A percentile compares a stretch with the other conserved stretches of the same genome.
Conservation (phyloP, 2,888 invertebrate genomes). For the Agrotis ipsilon region DNA sequence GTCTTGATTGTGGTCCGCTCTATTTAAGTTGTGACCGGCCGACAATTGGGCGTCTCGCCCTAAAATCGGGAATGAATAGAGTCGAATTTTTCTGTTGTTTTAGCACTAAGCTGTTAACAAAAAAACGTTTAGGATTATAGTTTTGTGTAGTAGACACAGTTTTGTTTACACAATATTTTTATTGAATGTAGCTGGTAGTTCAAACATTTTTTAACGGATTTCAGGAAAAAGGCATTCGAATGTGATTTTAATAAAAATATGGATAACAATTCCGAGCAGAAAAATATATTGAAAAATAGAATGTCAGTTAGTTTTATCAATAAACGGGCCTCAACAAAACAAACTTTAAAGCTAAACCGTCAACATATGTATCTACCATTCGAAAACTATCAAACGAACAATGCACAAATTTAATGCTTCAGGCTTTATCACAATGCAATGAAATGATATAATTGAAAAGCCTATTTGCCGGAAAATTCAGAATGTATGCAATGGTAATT, state of each 20-base stretch:
- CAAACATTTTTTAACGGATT: too few relatives aligned
- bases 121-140: background rate
- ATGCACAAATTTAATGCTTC: slow-evolving; percentile 48
- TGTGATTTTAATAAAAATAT: background rate
- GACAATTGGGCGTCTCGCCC: slow-evolving; percentile 67
- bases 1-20: slow-evolving; percentile 77
- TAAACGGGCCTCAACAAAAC: slow-evolving; percentile 3
- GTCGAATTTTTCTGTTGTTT: slow-evolving; percentile 41
- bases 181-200: background rate
- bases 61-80: slow-evolving; percentile 62
- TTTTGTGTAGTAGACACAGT: background rate
- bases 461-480: slow-evolving; percentile 61
- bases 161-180: background rate
- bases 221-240: background rate
- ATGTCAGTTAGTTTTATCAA: background rate
- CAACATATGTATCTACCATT: background rate
- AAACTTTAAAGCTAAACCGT: slow-evolving; percentile 4
- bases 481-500: slow-evolving; percentile 61
- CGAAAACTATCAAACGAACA: slow-evolving; percentile 23
- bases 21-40: slow-evolving; percentile 69
- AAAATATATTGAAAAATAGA: background rate
- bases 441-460: slow-evolving; percentile 66
- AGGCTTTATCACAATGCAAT: slow-evolving; percentile 55
- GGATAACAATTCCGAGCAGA: background rate
- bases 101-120: background rate